phyloP scores from a whole-genome alignment of 2,797 vertebrate species.

The Squalus acanthias region DNA sequence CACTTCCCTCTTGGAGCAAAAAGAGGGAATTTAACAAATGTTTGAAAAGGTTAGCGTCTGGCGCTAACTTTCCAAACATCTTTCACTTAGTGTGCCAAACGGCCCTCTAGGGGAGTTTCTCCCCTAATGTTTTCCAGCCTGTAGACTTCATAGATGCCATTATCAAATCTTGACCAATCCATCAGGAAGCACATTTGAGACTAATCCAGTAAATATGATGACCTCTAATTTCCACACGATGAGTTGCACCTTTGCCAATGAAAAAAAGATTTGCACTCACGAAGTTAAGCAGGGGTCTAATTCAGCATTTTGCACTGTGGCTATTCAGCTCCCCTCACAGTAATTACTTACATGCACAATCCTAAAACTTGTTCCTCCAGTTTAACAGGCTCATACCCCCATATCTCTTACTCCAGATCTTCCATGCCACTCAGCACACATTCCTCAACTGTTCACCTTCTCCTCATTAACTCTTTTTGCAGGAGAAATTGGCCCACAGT shows the following conservation, averaged over 20 bases:
- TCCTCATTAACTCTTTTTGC: neutral
- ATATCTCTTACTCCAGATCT: neutral
- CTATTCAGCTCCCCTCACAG: neutral
- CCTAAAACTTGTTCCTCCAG: neutral
- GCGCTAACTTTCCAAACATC: too few species aligned
- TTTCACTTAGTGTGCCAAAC: too few species aligned
- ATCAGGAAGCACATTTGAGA: neutral
- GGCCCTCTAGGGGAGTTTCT: too few species aligned
- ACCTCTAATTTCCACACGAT: neutral
- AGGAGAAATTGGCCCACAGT: neutral
- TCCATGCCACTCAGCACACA: neutral
- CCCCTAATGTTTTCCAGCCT: neutral
- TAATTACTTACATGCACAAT: neutral
- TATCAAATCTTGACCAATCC: neutral
- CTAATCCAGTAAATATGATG: neutral
- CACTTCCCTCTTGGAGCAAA: too few species aligned
- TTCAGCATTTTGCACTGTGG: neutral
- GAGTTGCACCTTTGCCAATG: neutral
- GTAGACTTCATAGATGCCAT: neutral
- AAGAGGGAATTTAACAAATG: too few species aligned
- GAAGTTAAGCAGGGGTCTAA: neutral
- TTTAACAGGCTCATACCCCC: neutral
- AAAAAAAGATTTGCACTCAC: neutral
- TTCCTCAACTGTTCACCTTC: neutral
- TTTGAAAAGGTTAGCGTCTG: too few species aligned